Conservation (phyloP, 2,797 vertebrate genomes). For the Hemibagrus guttatus region DNA sequence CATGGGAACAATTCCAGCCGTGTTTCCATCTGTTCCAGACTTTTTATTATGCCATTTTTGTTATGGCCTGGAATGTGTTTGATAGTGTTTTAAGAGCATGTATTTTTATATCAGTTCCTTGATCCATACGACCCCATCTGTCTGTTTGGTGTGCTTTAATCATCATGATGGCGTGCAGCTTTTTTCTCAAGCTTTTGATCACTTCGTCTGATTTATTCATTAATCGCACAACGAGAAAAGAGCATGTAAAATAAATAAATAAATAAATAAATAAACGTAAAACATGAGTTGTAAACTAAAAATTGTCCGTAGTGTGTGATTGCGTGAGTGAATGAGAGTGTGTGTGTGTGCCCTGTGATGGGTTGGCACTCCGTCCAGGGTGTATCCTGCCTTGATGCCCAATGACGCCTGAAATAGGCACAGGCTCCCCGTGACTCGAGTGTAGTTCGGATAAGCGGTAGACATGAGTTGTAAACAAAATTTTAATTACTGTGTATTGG, state of each 20-base stretch:
- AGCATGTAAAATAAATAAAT: background rate
- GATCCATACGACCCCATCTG: background rate
- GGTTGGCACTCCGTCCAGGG: too few species aligned
- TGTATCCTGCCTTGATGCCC: too few species aligned
- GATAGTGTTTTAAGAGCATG: background rate
- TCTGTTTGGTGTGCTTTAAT: background rate
- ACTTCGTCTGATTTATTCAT: background rate
- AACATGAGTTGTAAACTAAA: too few species aligned
- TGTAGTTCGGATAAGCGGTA: too few species aligned
- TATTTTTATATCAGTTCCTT: background rate
- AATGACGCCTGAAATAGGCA: too few species aligned
- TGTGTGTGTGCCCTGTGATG: too few species aligned
- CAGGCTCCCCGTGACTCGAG: too few species aligned
- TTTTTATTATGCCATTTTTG: background rate
- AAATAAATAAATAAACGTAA: background rate
- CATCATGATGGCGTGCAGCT: background rate
- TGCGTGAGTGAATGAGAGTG: too few species aligned
- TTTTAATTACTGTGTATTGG: background rate
- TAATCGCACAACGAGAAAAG: background rate
- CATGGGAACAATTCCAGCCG: background rate
- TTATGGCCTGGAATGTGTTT: background rate
- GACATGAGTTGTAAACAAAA: background rate
- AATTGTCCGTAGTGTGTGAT: too few species aligned
- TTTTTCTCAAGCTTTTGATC: background rate
- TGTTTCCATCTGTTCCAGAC: background rate